Percentiles rank a stretch among this genome's conserved stretches.
phyloP scores from a whole-genome alignment of 2,113 vertebrate genomes.

The Megatriorchis doriae region DNA sequence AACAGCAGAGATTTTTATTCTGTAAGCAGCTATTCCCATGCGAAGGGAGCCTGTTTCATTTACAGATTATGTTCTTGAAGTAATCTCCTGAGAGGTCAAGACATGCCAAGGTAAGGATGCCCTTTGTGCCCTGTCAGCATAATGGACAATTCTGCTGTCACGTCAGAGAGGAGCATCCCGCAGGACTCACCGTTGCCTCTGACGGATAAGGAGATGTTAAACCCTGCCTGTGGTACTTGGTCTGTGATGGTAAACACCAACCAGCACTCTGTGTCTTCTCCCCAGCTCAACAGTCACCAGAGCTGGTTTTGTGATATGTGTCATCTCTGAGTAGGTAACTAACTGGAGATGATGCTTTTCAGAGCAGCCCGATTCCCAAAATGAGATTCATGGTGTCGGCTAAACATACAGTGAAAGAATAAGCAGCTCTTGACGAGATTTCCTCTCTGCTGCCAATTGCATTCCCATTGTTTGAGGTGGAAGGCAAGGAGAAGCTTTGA shows the following conservation, averaged over 20 bases:
- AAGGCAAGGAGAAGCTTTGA: background rate
- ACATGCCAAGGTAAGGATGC: background rate
- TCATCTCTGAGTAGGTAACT: background rate
- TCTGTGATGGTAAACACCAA: background rate
- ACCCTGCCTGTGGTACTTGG: background rate
- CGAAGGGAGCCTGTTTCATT: background rate
- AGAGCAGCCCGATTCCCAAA: background rate
- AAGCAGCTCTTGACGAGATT: background rate
- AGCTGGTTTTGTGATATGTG: background rate
- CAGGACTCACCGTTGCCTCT: background rate
- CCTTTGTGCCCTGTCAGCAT: background rate
- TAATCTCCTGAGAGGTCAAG: background rate
- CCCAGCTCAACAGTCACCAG: background rate
- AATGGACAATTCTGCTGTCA: rapidly evolving
- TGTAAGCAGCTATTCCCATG: background rate
- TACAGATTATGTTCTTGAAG: background rate
- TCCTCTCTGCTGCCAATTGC: background rate
- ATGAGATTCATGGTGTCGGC: background rate
- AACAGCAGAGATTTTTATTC: background rate
- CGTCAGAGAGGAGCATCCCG: too few relatives aligned
- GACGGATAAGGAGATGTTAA: background rate
- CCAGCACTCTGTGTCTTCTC: background rate
- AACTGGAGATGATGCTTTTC: background rate
- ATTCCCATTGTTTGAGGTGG: background rate
- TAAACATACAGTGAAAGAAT: background rate